Base-by-base conservation (phyloP, 1,140 invertebrate species). In the Dreissena rostriformis region DNA sequence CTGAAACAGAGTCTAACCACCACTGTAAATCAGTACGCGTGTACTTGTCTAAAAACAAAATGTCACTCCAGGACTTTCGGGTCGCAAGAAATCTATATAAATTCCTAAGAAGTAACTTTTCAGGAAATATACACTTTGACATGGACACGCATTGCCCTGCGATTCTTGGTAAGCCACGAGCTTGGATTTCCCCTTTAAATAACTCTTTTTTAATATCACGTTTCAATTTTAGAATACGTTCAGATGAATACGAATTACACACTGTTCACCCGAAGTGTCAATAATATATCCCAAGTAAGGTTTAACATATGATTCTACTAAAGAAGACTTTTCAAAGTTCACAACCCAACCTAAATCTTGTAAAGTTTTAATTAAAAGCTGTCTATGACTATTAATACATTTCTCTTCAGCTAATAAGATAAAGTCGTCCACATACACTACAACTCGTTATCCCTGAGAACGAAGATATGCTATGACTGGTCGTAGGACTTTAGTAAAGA, bases 381-480 rank as follows among this genome's bases (percentile, higher is more conserved):
- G 19, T 57, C 19, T 57, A 57, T 57, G 53, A 14, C 12, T 57
- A 19, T 57, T 19, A 28, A 28, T 70, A 28, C 39, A 19, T 5
- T 24, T 29, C 7, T 28, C 19, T 28, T 17, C 11, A 28, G 22
- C 67, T 10, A 70, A 70, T 8, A 70, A 12, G 8, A 70, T 70
- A 26, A 70, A 70, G 39, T 70, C 67, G 39, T 70, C 67, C 19
- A 70, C 67, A 70, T 70, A 70, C 29, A 29, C 67, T 19, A 70
- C 67, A 70, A 70, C 28, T 28, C 67, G 67, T 14, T 28, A 19
- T 10, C 67, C 67, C 39, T 28, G 6, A 8, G 67, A 70, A 7
- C 67, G n/a, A 28, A 70, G 39, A 26, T 26, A 70, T 29, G 22
- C 29, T 12, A 70, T 14, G 19, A 70, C 67, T 70, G 22, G 22